A percentile compares a stretch with the other conserved stretches of the same genome.
phyloP scores from a whole-genome alignment of 2,797 vertebrate species.

The Gallinago solitaria region DNA sequence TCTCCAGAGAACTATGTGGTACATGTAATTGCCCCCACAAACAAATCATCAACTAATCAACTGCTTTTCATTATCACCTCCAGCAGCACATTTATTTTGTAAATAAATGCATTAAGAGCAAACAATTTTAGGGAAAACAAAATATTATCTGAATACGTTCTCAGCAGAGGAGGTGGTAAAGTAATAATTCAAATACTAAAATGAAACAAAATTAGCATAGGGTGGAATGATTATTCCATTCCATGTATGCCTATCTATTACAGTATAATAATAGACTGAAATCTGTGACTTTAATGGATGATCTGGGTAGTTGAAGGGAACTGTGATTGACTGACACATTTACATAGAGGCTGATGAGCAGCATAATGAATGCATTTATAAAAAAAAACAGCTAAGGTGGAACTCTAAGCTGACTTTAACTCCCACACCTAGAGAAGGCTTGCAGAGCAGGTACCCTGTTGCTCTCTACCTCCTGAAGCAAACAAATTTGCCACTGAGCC shows the following conservation, averaged over 20 bases:
- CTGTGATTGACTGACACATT: conserved; percentile 67
- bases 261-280: conserved; percentile 45
- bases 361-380: conserved; percentile 53
- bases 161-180: conserved; percentile 38
- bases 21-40: conserved; percentile 65
- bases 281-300: conserved; percentile 59
- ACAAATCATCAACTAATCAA: conserved; percentile 67
- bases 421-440: not conserved
- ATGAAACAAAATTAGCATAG: conserved; percentile 52
- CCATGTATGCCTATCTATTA: conserved; percentile 33
- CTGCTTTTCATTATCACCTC: conserved; percentile 64
- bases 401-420: not conserved
- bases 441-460: not conserved
- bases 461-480: not conserved
- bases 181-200: conserved; percentile 58
- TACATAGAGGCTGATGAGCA: conserved; percentile 56
- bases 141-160: conserved; percentile 33
- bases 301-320: conserved; percentile 51
- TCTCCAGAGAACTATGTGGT: conserved; percentile 29
- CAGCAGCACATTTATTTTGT: conserved; percentile 62
- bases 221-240: conserved; percentile 50
- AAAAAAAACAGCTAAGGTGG: conserved; percentile 22
- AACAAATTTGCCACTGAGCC: not conserved
- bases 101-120: conserved; percentile 66
- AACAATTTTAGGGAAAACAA: conserved; percentile 66